Evolutionary conservation across 2,888 invertebrate genomes (phyloP).

Genomic region (Drosophila pseudotalamancana): DNA sequence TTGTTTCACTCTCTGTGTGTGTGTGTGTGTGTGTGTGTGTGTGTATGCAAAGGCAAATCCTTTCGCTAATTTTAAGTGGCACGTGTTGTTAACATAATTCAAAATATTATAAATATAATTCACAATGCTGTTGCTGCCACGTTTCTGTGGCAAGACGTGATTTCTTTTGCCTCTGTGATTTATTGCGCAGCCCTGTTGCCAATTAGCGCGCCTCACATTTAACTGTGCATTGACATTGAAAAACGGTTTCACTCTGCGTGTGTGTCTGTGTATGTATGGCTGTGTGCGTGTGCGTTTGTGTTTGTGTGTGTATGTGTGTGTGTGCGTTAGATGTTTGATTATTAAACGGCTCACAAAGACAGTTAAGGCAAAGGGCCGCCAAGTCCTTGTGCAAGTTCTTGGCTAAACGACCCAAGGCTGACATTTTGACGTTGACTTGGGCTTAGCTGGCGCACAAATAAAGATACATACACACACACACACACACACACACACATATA

Average conservation of each 20-base stretch:
- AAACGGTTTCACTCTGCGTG: conserved; percentile 37
- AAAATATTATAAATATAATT: conserved; percentile 5
- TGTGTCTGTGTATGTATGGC: conserved; percentile 6
- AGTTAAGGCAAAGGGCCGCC: conserved; percentile 13
- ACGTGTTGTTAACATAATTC: conserved; percentile 15
- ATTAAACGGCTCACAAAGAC: conserved; percentile 35
- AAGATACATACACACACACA: background rate
- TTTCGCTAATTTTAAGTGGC: background rate
- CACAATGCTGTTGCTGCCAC: background rate
- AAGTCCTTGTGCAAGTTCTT: conserved; percentile 11
- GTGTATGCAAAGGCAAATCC: background rate
- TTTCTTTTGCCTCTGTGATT: conserved; percentile 23
- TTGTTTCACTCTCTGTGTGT: no score
- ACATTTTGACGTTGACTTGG: conserved; percentile 61
- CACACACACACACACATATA: background rate
- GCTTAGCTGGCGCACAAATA: conserved; percentile 1
- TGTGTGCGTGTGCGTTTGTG: background rate
- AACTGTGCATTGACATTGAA: conserved; percentile 56
- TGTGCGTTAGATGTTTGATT: conserved; percentile 45
- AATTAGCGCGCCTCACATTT: conserved; percentile 46
- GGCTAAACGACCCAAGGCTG: conserved; percentile 36
- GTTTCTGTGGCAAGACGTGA: conserved; percentile 14
- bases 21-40: no score
- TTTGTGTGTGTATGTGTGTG: conserved; percentile 6
- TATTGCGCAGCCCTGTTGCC: conserved; percentile 44